Evolutionary conservation across 2,113 vertebrate species (phyloP).

Genomic region (Tapirus terrestris): DNA sequence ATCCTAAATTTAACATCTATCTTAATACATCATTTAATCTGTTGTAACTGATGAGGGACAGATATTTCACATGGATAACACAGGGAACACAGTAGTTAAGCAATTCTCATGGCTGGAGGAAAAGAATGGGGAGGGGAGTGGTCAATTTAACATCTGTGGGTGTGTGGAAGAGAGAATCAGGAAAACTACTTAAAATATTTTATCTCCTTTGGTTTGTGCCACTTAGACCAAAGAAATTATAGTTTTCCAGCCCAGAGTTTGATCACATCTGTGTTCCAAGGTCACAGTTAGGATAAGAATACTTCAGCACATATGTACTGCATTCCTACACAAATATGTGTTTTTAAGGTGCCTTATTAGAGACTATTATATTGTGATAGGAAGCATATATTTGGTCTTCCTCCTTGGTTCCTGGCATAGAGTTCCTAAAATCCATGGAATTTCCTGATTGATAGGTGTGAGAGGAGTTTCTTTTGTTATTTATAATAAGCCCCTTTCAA

Average conservation of each 20-base stretch:
- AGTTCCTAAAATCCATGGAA: neutral
- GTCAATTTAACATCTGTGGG: neutral
- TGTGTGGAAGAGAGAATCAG: neutral
- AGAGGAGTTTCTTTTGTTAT: neutral
- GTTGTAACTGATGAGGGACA: neutral
- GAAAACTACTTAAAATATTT: neutral
- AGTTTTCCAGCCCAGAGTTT: neutral
- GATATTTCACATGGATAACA: neutral
- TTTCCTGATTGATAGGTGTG: neutral
- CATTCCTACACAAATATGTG: neutral
- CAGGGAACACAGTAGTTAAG: neutral
- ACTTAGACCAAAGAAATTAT: neutral
- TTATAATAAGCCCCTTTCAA: neutral
- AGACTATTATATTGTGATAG: neutral
- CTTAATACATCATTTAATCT: conserved; percentile 26
- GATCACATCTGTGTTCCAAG: neutral
- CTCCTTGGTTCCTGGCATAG: neutral
- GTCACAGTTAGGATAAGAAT: neutral
- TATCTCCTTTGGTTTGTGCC: conserved; percentile 6
- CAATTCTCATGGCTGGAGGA: neutral
- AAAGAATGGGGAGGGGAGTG: neutral
- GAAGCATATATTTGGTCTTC: neutral
- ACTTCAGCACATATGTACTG: neutral
- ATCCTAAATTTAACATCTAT: neutral
- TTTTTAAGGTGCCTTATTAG: neutral